Evolutionary conservation across 2,797 vertebrate species (phyloP).

Genomic region (Setipinna tenuifilis): DNA sequence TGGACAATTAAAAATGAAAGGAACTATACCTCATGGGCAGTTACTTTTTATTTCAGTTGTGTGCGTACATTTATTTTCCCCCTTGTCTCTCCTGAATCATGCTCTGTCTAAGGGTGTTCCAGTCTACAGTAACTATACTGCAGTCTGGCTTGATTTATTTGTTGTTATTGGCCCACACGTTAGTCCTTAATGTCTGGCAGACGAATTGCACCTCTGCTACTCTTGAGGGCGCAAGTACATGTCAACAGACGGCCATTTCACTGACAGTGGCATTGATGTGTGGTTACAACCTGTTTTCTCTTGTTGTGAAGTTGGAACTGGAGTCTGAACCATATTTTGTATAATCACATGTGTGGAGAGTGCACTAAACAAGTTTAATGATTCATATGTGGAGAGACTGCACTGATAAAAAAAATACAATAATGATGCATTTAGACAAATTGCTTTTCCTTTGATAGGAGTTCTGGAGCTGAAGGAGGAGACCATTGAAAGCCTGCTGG

Average conservation of each 20-base stretch:
- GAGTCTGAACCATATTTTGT: no score
- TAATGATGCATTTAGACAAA: neutral
- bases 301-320: neutral
- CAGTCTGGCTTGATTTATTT: neutral
- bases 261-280: neutral
- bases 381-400: neutral
- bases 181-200: neutral
- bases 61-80: neutral
- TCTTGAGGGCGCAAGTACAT: neutral
- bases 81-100: neutral
- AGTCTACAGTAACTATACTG: neutral
- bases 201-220: neutral
- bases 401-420: neutral
- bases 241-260: neutral
- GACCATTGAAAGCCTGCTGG: constrained; percentile 93
- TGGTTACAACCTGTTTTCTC: neutral
- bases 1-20: neutral
- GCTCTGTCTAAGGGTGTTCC: neutral
- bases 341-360: neutral
- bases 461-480: constrained; percentile 94
- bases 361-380: neutral
- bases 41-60: neutral
- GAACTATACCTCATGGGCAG: neutral
- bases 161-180: neutral
- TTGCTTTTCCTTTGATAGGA: constrained; percentile 74